Percentiles rank a stretch among this genome's conserved stretches.
Evolutionary conservation across 2,113 vertebrate species (phyloP).

Genomic region (Sturnus vulgaris): DNA sequence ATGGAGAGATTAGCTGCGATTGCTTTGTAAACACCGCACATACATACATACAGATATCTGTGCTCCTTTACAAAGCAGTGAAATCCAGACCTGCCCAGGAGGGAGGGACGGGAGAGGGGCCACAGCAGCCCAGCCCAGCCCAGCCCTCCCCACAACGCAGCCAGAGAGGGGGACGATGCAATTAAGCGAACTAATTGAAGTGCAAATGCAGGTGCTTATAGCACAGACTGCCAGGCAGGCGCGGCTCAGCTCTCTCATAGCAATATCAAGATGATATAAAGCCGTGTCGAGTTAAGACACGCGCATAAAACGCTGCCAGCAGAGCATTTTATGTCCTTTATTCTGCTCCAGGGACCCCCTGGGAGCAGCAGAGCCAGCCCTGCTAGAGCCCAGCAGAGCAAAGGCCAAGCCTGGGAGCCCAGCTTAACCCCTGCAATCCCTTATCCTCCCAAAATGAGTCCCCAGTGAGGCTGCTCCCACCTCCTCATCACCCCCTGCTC

Average conservation of each 20-base stretch:
- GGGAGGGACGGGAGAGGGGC: neutral
- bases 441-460: neutral
- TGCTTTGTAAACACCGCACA: neutral
- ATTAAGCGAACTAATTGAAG: neutral
- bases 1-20: slow-evolving; percentile 5
- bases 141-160: neutral
- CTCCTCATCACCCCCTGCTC: neutral
- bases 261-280: neutral
- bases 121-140: neutral
- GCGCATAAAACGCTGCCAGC: neutral
- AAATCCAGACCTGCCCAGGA: neutral
- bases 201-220: neutral
- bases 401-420: neutral
- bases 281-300: neutral
- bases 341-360: neutral
- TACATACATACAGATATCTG: neutral
- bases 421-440: neutral
- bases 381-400: neutral
- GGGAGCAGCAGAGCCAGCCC: neutral
- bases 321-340: neutral
- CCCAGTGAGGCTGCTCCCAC: neutral
- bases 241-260: neutral
- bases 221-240: neutral
- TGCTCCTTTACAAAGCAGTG: neutral
- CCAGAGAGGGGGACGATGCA: neutral